Evolutionary conservation across 1,140 invertebrate genomes (phyloP).

Genomic region (Zaprionus tsacasi): DNA sequence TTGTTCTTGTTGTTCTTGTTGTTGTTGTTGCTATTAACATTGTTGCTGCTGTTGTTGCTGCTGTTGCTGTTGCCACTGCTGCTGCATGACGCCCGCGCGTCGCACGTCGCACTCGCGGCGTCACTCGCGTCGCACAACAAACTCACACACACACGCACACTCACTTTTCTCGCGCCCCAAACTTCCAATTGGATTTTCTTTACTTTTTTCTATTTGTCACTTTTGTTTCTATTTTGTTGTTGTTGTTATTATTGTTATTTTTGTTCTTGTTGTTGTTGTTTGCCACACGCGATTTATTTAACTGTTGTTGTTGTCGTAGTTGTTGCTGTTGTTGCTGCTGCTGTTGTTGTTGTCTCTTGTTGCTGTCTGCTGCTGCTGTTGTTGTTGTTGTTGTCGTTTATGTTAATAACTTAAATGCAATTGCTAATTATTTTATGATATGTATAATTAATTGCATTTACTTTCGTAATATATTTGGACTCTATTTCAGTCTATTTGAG

Average conservation of each 20-base stretch:
- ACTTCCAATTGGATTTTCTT: constrained; percentile 5
- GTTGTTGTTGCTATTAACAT: constrained; percentile 5
- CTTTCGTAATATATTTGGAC: constrained; percentile 78
- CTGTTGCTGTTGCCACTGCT: neutral
- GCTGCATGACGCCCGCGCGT: constrained; percentile 31
- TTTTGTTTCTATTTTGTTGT: constrained; percentile 36
- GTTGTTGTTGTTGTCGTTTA: constrained; percentile 35
- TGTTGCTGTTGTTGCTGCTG: constrained; percentile 20
- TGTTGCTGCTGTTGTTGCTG: neutral
- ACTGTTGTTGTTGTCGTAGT: neutral
- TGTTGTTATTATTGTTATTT: constrained; percentile 43
- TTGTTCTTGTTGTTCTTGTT: constrained; percentile 14
- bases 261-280: constrained; percentile 35
- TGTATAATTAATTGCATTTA: constrained; percentile 71
- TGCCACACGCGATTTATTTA: constrained; percentile 15
- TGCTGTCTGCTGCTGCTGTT: constrained; percentile 26
- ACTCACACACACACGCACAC: neutral
- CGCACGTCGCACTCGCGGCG: neutral
- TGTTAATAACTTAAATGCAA: constrained; percentile 78
- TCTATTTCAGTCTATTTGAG: constrained; percentile 84
- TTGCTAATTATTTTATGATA: constrained; percentile 83
- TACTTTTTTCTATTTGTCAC: constrained; percentile 28
- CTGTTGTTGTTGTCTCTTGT: constrained; percentile 12
- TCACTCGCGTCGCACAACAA: constrained; percentile 14
- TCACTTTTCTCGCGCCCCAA: constrained; percentile 21